Evolutionary conservation across 2,113 vertebrate genomes (phyloP).

Genomic region (Prionailurus bengalensis): DNA sequence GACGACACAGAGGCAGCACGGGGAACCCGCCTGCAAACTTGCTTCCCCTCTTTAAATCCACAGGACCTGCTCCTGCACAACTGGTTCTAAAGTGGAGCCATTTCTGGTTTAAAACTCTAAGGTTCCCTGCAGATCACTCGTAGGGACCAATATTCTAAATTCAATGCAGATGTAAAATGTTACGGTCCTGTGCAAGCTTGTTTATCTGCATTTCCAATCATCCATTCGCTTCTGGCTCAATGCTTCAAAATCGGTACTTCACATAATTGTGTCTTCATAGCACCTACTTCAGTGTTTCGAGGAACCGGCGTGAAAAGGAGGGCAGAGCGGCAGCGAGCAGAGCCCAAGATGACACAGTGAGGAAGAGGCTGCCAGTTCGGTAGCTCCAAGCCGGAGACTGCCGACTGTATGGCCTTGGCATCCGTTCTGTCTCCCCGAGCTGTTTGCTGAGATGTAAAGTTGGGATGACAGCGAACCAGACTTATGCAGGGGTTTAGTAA

Average conservation of each 20-base stretch:
- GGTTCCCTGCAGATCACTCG: no score
- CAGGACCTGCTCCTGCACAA: not conserved
- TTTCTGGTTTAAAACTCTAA: not conserved
- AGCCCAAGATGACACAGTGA: not conserved
- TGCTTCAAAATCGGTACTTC: not conserved
- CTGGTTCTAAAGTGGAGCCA: not conserved
- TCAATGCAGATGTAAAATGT: not conserved
- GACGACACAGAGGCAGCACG: not conserved
- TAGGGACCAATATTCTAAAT: not conserved
- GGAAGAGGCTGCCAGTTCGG: not conserved
- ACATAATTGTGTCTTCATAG: no score
- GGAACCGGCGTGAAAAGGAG: not conserved
- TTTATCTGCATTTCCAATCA: not conserved
- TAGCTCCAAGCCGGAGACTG: no score
- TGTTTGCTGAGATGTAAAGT: not conserved
- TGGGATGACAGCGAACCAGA: not conserved
- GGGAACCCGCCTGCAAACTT: not conserved
- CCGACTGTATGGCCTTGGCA: accelerated
- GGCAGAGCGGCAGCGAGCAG: not conserved
- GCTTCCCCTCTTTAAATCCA: not conserved
- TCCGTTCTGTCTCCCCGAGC: not conserved
- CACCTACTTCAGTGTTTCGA: not conserved
- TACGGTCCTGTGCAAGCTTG: no score
- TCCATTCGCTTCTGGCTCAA: not conserved
- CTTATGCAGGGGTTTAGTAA: not conserved